Base-by-base conservation (phyloP, 2,113 vertebrate genomes). In the Pogona vitticeps region DNA sequence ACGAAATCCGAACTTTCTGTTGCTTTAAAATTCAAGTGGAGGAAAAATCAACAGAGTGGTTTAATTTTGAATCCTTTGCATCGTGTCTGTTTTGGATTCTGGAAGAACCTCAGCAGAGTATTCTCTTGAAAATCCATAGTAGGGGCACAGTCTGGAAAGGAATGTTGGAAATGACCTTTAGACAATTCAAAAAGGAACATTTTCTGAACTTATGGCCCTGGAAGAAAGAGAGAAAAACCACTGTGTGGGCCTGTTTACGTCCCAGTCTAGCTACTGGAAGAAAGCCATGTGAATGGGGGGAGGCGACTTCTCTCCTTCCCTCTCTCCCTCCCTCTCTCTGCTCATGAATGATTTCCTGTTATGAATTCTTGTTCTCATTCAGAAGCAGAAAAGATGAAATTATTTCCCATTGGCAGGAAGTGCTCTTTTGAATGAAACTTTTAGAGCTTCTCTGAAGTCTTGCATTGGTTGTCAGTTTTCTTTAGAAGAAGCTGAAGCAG, bases 341-440 rank as follows among this genome's bases (percentile, higher is more conserved):
- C 10, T 61, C 17, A 18, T 61, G 15, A 17, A 52, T 52, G 10
- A 52, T 91, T 82, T 85, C 75, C 46, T 86, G 42, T 77, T 1
- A 0, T 93, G 90, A 95, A 94, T 93, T 84, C 90, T 90, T 91
- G 87, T 88, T 93, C 93, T 95, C 91, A 93, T 59, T 56, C 6
- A 28, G 31, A 15, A 21, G 13, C 59, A 71, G n/a, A 58, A 83
- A 73, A 73, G 68, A 58, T 26, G 33, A 23, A 73, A 23, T 59
- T 36, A 40, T 83, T 73, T 83, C 52, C 15, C 14, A 20, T 36
- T 28, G 67, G 14, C 46, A 72, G 56, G 26, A 23, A 33, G 14
- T 65, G 6, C 28, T 23, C 10, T 75, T 42, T 6, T 14, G 38
- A 76, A 23, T 10, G 28, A 61, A 83, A 4, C 15, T 36, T 36